Evolutionary conservation across 2,888 invertebrate species (phyloP).

Genomic region (Drosophila phalerata): DNA sequence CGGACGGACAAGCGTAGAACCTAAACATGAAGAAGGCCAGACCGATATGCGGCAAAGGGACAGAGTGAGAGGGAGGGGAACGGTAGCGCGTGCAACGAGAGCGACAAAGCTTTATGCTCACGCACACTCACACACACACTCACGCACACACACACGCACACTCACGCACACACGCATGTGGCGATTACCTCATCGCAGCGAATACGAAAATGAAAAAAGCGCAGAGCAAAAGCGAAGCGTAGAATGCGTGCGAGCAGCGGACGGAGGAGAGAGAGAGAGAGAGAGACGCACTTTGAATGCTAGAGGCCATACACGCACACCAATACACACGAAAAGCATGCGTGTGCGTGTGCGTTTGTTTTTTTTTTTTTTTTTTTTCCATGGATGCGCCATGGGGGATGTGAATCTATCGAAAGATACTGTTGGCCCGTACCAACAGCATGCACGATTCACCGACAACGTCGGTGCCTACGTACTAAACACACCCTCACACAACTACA

Average conservation of each 20-base stretch:
- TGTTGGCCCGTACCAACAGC: too few relatives aligned
- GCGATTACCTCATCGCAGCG: conserved; percentile 78
- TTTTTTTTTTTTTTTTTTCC: too few relatives aligned
- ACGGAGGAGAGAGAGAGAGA: not conserved
- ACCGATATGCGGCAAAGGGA: conserved; percentile 4
- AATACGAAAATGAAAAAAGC: conserved; percentile 51
- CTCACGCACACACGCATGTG: conserved; percentile 52
- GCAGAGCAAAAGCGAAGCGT: conserved; percentile 60
- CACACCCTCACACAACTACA: too few relatives aligned
- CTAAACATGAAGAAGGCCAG: conserved; percentile 37
- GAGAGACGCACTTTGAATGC: conserved; percentile 60
- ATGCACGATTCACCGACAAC: too few relatives aligned
- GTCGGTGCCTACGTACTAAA: too few relatives aligned
- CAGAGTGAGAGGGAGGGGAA: conserved; percentile 3
- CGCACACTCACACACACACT: conserved; percentile 43
- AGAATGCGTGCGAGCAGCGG: conserved; percentile 67
- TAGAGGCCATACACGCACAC: conserved; percentile 53
- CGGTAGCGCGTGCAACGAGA: conserved; percentile 67
- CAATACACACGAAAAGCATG: not conserved
- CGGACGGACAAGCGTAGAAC: conserved; percentile 30
- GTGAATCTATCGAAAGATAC: too few relatives aligned
- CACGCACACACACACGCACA: conserved; percentile 13
- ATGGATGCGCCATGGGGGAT: too few relatives aligned
- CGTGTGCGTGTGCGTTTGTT: conserved; percentile 4
- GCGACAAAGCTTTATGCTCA: conserved; percentile 67